phyloP scores from a whole-genome alignment of 2,113 vertebrate genomes.

The Eulacestoma nigropectus region DNA sequence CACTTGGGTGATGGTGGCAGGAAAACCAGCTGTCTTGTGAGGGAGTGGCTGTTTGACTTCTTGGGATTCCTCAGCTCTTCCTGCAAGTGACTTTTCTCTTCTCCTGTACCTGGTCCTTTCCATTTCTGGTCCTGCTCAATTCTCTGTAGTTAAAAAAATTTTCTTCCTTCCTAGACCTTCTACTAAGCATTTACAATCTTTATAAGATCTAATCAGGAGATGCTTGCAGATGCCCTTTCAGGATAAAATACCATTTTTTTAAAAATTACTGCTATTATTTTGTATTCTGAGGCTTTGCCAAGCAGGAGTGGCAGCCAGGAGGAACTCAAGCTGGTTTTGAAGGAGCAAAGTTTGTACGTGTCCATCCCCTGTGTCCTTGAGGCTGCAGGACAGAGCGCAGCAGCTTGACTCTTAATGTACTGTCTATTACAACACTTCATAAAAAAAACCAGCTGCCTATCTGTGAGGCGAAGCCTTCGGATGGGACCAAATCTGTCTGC shows the following conservation, averaged over 20 bases:
- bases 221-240: background rate
- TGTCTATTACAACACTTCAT: background rate
- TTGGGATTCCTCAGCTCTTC: background rate
- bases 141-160: background rate
- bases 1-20: background rate
- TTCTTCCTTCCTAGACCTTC: background rate
- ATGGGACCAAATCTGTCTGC: background rate
- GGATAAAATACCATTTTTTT: background rate
- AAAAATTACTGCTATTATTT: background rate
- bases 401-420: background rate
- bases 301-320: background rate
- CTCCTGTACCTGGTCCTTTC: background rate
- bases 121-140: background rate
- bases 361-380: background rate
- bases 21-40: background rate
- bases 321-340: background rate
- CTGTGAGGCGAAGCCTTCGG: background rate
- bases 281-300: background rate
- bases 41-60: background rate
- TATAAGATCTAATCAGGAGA: background rate
- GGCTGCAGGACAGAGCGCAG: background rate
- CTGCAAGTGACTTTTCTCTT: background rate
- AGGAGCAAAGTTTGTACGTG: background rate
- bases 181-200: background rate
- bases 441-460: background rate